Conservation (phyloP, 2,797 vertebrate species). For the Catamblyrhynchus diadema region DNA sequence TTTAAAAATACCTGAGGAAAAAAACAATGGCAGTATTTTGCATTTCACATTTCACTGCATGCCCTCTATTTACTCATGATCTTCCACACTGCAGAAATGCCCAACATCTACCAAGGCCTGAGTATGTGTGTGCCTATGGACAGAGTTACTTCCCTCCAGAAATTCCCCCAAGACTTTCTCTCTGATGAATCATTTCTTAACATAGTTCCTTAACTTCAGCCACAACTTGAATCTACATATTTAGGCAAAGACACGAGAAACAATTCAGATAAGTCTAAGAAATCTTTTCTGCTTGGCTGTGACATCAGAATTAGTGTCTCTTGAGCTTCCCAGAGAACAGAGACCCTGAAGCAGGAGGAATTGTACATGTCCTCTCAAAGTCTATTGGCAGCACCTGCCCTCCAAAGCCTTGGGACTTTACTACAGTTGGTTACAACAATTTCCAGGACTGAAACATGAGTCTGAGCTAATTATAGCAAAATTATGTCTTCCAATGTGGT, state of each 20-base stretch:
- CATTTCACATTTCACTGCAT: not conserved
- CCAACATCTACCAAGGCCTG: not conserved
- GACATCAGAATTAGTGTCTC: not conserved
- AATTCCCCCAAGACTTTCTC: not conserved
- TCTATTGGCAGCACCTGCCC: not conserved
- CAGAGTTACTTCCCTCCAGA: not conserved
- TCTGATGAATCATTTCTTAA: not conserved
- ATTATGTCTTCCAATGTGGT: accelerated
- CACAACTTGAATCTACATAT: not conserved
- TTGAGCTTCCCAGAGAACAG: not conserved
- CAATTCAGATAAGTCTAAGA: not conserved
- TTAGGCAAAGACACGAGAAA: not conserved
- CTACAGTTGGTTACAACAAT: not conserved
- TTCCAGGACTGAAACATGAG: not conserved
- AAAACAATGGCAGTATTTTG: not conserved
- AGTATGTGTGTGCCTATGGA: accelerated
- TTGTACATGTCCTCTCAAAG: not conserved
- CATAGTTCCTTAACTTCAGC: not conserved
- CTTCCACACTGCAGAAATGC: not conserved
- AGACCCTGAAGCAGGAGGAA: not conserved
- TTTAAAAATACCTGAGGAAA: not conserved
- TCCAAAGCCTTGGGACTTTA: not conserved
- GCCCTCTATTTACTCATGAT: not conserved
- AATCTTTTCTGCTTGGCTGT: not conserved
- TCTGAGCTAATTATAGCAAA: not conserved